Conservation (phyloP, 2,113 vertebrate genomes). For the Apteryx owenii region DNA sequence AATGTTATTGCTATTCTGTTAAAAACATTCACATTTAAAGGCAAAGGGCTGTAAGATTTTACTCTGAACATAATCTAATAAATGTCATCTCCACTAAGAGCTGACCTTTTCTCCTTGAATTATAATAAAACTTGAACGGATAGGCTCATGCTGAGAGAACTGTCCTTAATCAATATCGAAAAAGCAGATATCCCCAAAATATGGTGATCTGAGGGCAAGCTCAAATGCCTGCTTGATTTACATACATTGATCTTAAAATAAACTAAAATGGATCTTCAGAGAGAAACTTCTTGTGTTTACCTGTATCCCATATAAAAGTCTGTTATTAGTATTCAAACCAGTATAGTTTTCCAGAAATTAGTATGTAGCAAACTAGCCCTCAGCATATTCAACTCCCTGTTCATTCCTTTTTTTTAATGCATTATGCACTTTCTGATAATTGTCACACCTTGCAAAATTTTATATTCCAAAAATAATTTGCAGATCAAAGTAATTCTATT, state of each 20-base stretch:
- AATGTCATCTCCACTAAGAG: not conserved
- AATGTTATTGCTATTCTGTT: not conserved
- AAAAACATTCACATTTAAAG: not conserved
- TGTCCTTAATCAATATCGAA: not conserved
- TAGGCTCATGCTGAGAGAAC: not conserved
- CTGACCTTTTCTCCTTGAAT: constrained; percentile 31
- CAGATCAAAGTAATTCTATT: not conserved
- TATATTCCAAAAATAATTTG: not conserved
- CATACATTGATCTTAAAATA: not conserved
- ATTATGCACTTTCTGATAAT: not conserved
- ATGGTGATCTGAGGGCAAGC: not conserved
- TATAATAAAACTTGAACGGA: not conserved
- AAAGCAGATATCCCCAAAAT: not conserved
- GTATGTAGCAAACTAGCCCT: not conserved
- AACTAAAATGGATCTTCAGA: constrained; percentile 31
- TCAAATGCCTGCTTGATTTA: constrained; percentile 2
- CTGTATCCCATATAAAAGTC: not conserved
- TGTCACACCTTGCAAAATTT: not conserved
- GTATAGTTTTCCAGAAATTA: not conserved
- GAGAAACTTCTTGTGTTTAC: not conserved
- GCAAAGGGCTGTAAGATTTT: not conserved
- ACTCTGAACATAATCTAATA: not conserved
- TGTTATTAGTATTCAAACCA: not conserved
- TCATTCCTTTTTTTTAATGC: not conserved
- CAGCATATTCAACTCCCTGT: not conserved